phyloP scores from a whole-genome alignment of 2,888 invertebrate genomes.

The Cantharis lateralis region DNA sequence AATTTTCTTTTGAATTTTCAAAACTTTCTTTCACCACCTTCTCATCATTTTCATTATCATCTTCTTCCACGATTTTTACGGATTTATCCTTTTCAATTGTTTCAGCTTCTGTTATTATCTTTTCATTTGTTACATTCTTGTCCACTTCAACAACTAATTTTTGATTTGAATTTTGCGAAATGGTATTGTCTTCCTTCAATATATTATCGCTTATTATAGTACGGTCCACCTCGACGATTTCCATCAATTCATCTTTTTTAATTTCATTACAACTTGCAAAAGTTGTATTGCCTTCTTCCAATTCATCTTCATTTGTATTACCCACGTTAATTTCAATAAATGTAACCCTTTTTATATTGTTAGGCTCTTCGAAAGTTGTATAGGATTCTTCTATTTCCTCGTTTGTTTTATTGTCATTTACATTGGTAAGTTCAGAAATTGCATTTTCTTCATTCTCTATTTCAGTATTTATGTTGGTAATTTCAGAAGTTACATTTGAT shows the following conservation, averaged over 20 bases:
- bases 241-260: background rate
- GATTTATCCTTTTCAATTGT: background rate
- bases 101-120: background rate
- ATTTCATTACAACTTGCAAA: background rate
- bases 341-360: background rate
- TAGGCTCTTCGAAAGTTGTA: background rate
- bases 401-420: background rate
- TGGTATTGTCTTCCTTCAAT: background rate
- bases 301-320: background rate
- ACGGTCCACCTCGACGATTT: background rate
- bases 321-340: background rate
- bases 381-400: background rate
- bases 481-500: background rate
- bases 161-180: background rate
- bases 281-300: background rate
- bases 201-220: background rate
- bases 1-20: background rate
- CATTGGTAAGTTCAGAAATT: background rate
- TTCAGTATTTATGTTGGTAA: background rate
- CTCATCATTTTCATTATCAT: background rate
- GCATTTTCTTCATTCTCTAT: background rate
- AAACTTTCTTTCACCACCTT: background rate
- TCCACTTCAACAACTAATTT: background rate
- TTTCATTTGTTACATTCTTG: background rate
- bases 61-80: background rate